Base-by-base conservation (phyloP, 2,888 invertebrate genomes). In the Toxonevra muliebris region DNA sequence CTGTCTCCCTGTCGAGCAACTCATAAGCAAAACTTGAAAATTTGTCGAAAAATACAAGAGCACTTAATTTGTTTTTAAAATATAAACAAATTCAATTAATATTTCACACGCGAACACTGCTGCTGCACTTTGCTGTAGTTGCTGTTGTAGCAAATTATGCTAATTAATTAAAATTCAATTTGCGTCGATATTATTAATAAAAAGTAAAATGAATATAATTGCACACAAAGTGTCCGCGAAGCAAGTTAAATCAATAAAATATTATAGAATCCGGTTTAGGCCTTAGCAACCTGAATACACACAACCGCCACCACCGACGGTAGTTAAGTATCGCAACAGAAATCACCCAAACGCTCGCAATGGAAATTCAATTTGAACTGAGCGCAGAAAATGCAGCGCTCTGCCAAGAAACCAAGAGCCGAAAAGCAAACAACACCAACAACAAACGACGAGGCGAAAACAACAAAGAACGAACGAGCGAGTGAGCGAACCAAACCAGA, bases 361-460 rank as follows among this genome's bases (percentile, higher is more conserved):
- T 80, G 81, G 80, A 81, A 79, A 81, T 81, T 83, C 80, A 81
- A 79, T 79, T 80, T 79, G 74, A 79, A 83, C 81, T 84, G 82
- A 83, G 82, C 78, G 76, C 76, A 73, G 72, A 75, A 74, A 76
- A 76, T 72, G 71, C 71, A 73, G 73, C 74, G 70, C 72, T 75
- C 74, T 75, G 76, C 78, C 75, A 82, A 78, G 80, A 77, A 84
- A 80, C 80, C 80, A 69, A 73, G 69, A 55, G 17, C 43, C 41
- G 54, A 43, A 64, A 63, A 48, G 54, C 66, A 45, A 63, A 68
- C 55, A 68, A 62, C 52, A 66, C 41, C 40, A 65, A 45, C 19
- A 43, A 58, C 54, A 66, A 68, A 54, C 54, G 63, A 58, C 57
- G 50, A 30, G 20, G 40, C 65, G 58, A 41, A 69, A 72, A 68